phyloP scores from a whole-genome alignment of 2,888 invertebrate species.

The Cryptocephalus primarius region DNA sequence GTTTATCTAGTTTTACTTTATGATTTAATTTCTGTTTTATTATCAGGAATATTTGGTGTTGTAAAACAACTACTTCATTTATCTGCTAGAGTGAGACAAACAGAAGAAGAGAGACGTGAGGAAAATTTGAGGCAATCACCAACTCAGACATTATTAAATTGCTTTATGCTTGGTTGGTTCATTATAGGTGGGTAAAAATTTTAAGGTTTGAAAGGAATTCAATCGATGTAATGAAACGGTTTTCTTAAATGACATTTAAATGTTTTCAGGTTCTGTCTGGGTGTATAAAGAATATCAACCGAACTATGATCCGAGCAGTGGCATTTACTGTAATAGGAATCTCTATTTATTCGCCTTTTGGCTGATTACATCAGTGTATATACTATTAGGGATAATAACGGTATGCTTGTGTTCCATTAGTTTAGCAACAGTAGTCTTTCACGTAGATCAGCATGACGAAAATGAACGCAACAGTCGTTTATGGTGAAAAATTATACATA shows the following conservation, averaged over 20 bases:
- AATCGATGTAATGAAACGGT: too few species aligned
- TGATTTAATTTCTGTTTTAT: background rate
- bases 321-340: constrained; percentile 53
- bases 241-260: background rate
- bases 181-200: constrained; percentile 45
- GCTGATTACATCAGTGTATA: constrained; percentile 54
- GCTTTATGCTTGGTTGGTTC: constrained; percentile 59
- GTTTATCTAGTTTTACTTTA: background rate
- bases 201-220: background rate
- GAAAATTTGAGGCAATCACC: constrained; percentile 44
- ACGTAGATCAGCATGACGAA: constrained; percentile 21
- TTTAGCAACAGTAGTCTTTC: constrained; percentile 35
- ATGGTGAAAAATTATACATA: constrained; percentile 9
- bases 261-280: constrained; percentile 44
- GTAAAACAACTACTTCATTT: constrained; percentile 50
- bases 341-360: constrained; percentile 60
- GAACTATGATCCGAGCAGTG: constrained; percentile 39
- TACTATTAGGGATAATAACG: constrained; percentile 42
- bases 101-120: constrained; percentile 43
- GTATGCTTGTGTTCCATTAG: constrained; percentile 46
- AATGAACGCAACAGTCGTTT: constrained; percentile 11
- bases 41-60: constrained; percentile 49
- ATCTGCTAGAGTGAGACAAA: constrained; percentile 42
- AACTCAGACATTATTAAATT: constrained; percentile 46
- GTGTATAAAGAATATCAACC: constrained; percentile 56